Evolutionary conservation across 2,113 vertebrate genomes (phyloP).

Genomic region (Gopherus evgoodei): DNA sequence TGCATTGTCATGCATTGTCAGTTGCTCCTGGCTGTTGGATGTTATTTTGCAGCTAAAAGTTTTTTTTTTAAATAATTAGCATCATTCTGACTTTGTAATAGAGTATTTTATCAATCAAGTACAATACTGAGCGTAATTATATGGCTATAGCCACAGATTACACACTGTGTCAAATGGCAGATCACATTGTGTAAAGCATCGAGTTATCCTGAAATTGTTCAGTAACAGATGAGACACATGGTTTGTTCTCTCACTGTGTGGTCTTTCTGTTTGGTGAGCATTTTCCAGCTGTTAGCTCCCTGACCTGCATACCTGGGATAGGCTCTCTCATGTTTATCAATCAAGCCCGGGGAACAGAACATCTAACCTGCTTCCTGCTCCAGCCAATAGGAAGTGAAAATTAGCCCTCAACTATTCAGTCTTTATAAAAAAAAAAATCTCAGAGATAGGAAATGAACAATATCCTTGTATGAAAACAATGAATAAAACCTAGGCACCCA

Average conservation of each 20-base stretch:
- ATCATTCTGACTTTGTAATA: constrained; percentile 49
- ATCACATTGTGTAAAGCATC: constrained; percentile 43
- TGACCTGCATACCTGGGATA: constrained; percentile 84
- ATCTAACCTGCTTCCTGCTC: constrained; percentile 61
- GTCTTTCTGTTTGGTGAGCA: constrained; percentile 79
- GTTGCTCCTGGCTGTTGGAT: not conserved
- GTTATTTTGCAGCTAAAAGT: constrained; percentile 61
- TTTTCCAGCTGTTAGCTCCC: constrained; percentile 78
- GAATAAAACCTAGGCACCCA: constrained; percentile 33
- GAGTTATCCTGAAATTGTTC: constrained; percentile 70
- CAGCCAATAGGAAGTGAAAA: constrained; percentile 82
- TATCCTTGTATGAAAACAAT: constrained; percentile 60
- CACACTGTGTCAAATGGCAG: constrained; percentile 47
- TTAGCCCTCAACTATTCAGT: constrained; percentile 55
- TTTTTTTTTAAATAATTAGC: constrained; percentile 40
- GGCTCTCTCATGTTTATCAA: constrained; percentile 76
- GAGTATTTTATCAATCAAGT: constrained; percentile 49
- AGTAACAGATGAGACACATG: constrained; percentile 69
- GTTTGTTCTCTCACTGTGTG: constrained; percentile 86
- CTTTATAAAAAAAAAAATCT: constrained; percentile 33
- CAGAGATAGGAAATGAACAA: constrained; percentile 67
- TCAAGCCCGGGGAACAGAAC: constrained; percentile 61
- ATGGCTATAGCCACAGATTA: constrained; percentile 55
- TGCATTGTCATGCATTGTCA: not conserved
- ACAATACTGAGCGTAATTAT: constrained; percentile 51